Evolutionary conservation across 2,797 vertebrate genomes (phyloP).

Genomic region (Neoniphon sammara): DNA sequence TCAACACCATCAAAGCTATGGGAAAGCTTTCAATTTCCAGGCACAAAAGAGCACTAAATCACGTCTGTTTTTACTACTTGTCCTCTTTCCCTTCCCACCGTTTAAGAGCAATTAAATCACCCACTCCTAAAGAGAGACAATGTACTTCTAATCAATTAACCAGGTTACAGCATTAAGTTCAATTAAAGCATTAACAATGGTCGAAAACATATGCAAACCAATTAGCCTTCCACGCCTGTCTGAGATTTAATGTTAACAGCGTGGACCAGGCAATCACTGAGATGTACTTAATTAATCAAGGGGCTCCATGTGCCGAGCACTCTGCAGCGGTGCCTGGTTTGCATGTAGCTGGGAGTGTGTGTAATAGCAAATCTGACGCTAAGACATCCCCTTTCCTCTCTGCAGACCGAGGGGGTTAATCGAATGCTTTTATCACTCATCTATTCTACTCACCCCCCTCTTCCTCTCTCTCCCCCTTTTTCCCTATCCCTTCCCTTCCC

Average conservation of each 20-base stretch:
- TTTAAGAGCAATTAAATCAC: constrained; percentile 28
- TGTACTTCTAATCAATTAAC: constrained; percentile 27
- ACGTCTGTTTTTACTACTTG: background rate
- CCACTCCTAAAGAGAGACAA: constrained; percentile 2
- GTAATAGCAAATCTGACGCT: constrained; percentile 4
- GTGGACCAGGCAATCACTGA: constrained; percentile 6
- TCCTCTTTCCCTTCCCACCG: background rate
- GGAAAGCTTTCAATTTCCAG: background rate
- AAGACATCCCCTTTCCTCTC: constrained; percentile 4
- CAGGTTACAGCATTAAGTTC: constrained; percentile 24
- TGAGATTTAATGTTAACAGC: constrained; percentile 13
- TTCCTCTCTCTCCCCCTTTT: background rate
- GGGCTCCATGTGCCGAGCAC: constrained; percentile 1
- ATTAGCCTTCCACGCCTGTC: background rate
- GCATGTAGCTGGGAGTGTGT: background rate
- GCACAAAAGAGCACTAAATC: constrained; percentile 4
- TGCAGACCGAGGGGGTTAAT: constrained; percentile 2
- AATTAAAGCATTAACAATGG: constrained; percentile 37
- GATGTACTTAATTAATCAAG: constrained; percentile 23
- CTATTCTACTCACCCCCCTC: background rate
- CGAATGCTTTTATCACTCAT: constrained; percentile 6
- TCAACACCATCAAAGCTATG: constrained; percentile 13
- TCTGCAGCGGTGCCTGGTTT: background rate
- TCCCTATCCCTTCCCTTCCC: background rate
- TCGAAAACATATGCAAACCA: constrained; percentile 18